phyloP scores from a whole-genome alignment of 2,888 invertebrate species.

The Macrophya alboannulata region DNA sequence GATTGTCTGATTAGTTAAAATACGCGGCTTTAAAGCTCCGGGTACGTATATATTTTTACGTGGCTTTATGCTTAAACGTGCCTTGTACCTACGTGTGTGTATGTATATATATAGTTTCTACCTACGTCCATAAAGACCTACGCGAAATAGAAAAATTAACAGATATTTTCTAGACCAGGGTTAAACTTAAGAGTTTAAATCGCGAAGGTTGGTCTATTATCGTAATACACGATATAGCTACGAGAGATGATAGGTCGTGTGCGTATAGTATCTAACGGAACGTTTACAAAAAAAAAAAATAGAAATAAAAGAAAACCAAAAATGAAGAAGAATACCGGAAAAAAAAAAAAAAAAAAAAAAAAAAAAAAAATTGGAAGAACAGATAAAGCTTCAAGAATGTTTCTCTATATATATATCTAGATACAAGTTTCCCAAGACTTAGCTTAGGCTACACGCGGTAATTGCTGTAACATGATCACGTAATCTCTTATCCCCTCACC shows the following conservation, averaged over 20 bases:
- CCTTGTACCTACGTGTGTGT: neutral
- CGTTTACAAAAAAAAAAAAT: neutral
- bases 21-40: neutral
- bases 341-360: neutral
- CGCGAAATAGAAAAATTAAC: conserved; percentile 35
- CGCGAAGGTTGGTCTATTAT: neutral
- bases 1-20: conserved; percentile 11
- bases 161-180: conserved; percentile 32
- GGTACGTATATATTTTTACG: neutral
- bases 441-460: neutral
- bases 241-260: neutral
- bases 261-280: neutral
- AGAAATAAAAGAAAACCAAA: neutral
- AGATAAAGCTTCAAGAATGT: conserved; percentile 24
- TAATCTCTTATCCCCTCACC: neutral
- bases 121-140: conserved; percentile 15
- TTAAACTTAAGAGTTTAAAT: conserved; percentile 6
- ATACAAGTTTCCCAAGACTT: conserved; percentile 37
- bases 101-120: neutral
- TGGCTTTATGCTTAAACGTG: neutral
- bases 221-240: too few relatives aligned
- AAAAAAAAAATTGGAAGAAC: neutral
- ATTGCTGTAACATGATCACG: conserved; percentile 36
- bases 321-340: neutral
- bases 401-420: neutral